Evolutionary conservation across 2,113 vertebrate species (phyloP).

Genomic region (Chaetorhynchus papuensis): DNA sequence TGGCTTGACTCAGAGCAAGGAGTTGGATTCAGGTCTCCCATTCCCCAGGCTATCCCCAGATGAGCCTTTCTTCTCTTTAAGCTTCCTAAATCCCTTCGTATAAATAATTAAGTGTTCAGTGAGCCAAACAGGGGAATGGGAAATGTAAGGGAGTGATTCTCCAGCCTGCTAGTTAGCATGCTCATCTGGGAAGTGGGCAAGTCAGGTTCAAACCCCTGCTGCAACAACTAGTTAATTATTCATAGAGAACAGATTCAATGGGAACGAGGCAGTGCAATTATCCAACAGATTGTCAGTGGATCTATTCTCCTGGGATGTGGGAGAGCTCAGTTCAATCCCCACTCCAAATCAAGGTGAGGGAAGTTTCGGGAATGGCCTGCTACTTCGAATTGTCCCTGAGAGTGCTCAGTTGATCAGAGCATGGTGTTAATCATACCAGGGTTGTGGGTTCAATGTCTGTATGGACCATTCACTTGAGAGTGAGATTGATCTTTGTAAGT

Average conservation of each 20-base stretch:
- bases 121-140: background rate
- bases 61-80: background rate
- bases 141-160: background rate
- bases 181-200: background rate
- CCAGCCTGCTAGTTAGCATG: background rate
- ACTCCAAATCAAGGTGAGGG: background rate
- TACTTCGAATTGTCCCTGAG: background rate
- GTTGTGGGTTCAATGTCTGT: background rate
- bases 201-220: background rate
- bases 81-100: background rate
- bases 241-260: background rate
- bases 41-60: background rate
- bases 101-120: constrained; percentile 44
- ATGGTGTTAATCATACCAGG: background rate
- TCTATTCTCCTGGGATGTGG: background rate
- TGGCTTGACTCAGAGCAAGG: background rate
- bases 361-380: background rate
- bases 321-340: background rate
- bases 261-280: background rate
- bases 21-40: background rate
- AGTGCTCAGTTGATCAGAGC: background rate
- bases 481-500: background rate
- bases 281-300: background rate
- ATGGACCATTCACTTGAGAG: background rate
- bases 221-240: constrained; percentile 42